Evolutionary conservation across 2,888 invertebrate species (phyloP).

Genomic region (Eremobia ochroleuca): DNA sequence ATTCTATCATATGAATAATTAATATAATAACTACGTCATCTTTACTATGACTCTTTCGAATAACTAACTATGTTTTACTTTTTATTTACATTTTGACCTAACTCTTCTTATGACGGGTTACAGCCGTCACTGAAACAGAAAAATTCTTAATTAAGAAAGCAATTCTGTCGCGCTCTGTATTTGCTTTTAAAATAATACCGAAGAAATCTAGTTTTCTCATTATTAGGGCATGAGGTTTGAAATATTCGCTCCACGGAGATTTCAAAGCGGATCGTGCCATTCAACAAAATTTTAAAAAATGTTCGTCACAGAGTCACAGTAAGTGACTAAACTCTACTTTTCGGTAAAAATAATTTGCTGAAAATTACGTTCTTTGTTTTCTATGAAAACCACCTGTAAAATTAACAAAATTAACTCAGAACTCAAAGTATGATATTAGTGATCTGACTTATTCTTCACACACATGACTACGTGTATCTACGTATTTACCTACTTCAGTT

Average conservation of each 20-base stretch:
- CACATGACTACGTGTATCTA: neutral
- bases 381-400: neutral
- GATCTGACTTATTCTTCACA: neutral
- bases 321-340: neutral
- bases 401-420: neutral
- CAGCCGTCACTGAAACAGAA: constrained; percentile 5
- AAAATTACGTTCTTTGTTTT: neutral
- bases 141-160: neutral
- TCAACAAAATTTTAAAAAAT: neutral
- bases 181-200: neutral
- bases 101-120: neutral
- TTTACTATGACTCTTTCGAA: neutral
- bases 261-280: neutral
- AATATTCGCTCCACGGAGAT: neutral
- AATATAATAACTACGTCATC: neutral
- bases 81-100: constrained; percentile 5
- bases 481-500: neutral
- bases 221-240: neutral
- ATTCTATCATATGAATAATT: neutral
- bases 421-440: neutral
- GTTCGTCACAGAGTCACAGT: neutral
- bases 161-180: neutral
- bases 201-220: constrained; percentile 1
- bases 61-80: neutral
- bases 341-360: neutral